Evolutionary conservation across 2,113 vertebrate species (phyloP).

Genomic region (Parus major): DNA sequence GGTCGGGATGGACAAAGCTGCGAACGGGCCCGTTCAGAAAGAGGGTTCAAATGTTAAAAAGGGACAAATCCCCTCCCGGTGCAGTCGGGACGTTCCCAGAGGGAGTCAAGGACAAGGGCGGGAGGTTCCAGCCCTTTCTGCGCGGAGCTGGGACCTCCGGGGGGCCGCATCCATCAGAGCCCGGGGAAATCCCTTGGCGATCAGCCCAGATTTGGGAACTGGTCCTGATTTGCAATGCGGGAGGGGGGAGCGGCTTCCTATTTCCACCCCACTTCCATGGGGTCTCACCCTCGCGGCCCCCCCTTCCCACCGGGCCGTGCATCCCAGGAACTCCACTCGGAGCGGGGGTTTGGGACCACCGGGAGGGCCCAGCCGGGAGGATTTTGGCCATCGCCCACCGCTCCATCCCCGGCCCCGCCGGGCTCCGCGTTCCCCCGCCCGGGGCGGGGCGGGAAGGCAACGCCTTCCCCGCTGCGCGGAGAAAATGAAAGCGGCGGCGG

Average conservation of each 20-base stretch:
- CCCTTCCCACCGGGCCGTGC: background rate
- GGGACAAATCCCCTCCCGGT: background rate
- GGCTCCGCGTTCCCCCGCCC: background rate
- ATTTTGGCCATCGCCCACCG: fast-evolving
- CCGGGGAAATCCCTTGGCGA: background rate
- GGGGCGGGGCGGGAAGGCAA: background rate
- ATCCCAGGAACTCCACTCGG: background rate
- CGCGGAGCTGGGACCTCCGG: background rate
- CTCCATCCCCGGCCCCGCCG: background rate
- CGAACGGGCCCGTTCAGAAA: background rate
- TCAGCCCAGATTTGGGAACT: background rate
- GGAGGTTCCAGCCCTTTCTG: background rate
- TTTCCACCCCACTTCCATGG: fast-evolving
- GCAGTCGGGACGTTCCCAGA: background rate
- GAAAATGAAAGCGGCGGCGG: background rate
- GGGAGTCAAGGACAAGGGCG: background rate
- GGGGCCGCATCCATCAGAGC: background rate
- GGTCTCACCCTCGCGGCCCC: no score
- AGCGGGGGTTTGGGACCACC: background rate
- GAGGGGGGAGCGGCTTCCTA: background rate
- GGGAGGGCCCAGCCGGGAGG: background rate
- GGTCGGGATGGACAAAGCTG: background rate
- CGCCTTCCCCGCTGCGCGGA: background rate
- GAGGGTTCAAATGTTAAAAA: background rate
- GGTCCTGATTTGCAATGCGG: background rate